Evolutionary conservation across 2,797 vertebrate genomes (phyloP), one percentile per base, ranked within the genome.

Genomic region (Loris lydekkerianus): DNA sequence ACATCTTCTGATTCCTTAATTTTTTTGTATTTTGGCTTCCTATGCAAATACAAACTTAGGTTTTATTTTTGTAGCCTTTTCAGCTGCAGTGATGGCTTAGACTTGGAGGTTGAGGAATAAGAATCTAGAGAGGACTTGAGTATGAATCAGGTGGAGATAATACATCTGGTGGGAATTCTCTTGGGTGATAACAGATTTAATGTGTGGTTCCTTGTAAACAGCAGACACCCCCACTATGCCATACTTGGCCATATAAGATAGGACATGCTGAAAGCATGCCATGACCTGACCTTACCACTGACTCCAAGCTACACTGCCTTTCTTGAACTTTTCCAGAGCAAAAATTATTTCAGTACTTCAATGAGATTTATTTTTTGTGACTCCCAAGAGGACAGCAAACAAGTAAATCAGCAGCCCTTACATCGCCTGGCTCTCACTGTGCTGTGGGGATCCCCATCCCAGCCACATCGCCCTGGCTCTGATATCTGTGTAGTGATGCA

Each of bases 1-100:
- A 73, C 81, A 87, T 83, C 94, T 90, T 90, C 94, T 91, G 85
- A 94, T 87, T 94, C 76, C 76, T 87, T 95, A 34, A 91, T 85
- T 95, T 85, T 85, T 97, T 95, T 93, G 27, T 93, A 63, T 94
- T 76, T 72, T 34, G 69, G 40, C 56, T 96, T 94, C 69, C 92
- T 77, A 73, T 20, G 63, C 76, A 94, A 90, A 94, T 73, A 70
- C 15, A 83, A 87, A 78, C 63, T 91, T 81, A 92, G 85, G 13
- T 89, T 92, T 86, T 96, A 86, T 86, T 84, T 91, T 95, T 90
- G 53, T 84, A 84, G 70, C 53, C 67, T 60, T 92, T 89, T 89
- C 60, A 17, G 15, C 60, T 89, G 14, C 85, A 80, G 85, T 6
- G 14, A 80, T 83, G 63, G 58, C 78, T 88, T 76, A n/a, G 40